Evolutionary conservation across 2,113 vertebrate species (phyloP), one percentile per base, ranked within the genome.

Genomic region (Trogon melanurus): DNA sequence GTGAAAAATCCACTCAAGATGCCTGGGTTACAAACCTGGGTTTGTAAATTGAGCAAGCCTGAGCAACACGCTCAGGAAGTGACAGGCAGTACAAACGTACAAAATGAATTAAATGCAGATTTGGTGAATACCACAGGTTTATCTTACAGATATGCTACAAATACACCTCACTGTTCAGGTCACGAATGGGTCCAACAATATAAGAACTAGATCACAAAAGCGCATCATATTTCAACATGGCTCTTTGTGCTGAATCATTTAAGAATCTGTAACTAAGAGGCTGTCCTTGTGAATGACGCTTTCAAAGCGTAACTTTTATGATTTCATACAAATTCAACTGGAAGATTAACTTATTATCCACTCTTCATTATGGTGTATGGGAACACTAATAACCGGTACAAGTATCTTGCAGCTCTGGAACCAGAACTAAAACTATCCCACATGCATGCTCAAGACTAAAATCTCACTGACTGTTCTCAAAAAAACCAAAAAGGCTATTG

Each of bases 371-470:
- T 0, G 1, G 6, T 32, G 15, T 23, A 6, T 3, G 79, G 22
- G 45, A 79, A 75, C 26, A 72, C 26, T 23, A 82, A 36, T 3
- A 82, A 73, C 12, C 25, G 54, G 16, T 18, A 57, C 21, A 51
- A 88, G 45, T 36, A 66, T 16, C 51, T 57, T 18, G 21, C 23
- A 73, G 20, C 32, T 58, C 50, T 57, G 5, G 6, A 79, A 50
- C 5, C 25, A 19, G 9, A 72, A 53, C 54, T 30, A 58, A 15
- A 85, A 84, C 17, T 36, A 51, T 5, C 34, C 48, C n/a, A 41
- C 5, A 8, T 0, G 0, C 8, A 38, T 13, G 6, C 7, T 48
- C 26, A 16, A 30, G 26, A 32, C 54, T 23, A 9, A 81, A 85
- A 45, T 22, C 45, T 83, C 64, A 48, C 4, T n/a, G 30, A 27